Evolutionary conservation across 2,797 vertebrate genomes (phyloP).

Genomic region (Fistularia commersonii): DNA sequence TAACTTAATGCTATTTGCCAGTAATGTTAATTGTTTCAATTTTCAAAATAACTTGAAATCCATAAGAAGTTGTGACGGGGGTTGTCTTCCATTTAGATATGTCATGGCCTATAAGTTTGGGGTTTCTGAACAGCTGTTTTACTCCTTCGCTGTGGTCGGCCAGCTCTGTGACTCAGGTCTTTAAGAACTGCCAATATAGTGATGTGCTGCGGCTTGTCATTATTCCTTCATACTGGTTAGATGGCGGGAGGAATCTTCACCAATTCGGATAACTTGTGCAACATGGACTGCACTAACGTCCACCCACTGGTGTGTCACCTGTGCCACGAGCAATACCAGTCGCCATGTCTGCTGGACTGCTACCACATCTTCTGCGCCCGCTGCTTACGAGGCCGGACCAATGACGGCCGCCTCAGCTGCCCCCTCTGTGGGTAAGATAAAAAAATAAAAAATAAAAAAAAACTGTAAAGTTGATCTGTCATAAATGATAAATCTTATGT

Average conservation of each 20-base stretch:
- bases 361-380: conserved; percentile 90
- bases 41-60: too few relatives aligned
- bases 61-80: too few relatives aligned
- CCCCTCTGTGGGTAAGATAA: conserved; percentile 87
- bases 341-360: conserved; percentile 88
- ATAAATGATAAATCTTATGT: neutral
- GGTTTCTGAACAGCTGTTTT: too few relatives aligned
- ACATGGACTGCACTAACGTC: conserved; percentile 76
- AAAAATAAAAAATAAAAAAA: conserved; percentile 6
- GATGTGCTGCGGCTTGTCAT: neutral
- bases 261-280: conserved; percentile 70
- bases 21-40: too few relatives aligned
- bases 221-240: conserved; percentile 34
- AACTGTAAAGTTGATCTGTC: neutral
- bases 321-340: conserved; percentile 86
- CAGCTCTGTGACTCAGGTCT: too few relatives aligned
- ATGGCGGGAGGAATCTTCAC: conserved; percentile 86
- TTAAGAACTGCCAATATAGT: neutral
- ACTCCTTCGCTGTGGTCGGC: too few relatives aligned
- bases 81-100: too few relatives aligned
- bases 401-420: conserved; percentile 80
- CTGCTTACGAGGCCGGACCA: conserved; percentile 81
- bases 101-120: too few relatives aligned
- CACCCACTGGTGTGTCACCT: conserved; percentile 88
- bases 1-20: too few relatives aligned